These are phyloP conservation scores for Zygaena filipendulae DNA, from an alignment of 2,888 invertebrate genomes.

Conservation along the genomic window DNA sequence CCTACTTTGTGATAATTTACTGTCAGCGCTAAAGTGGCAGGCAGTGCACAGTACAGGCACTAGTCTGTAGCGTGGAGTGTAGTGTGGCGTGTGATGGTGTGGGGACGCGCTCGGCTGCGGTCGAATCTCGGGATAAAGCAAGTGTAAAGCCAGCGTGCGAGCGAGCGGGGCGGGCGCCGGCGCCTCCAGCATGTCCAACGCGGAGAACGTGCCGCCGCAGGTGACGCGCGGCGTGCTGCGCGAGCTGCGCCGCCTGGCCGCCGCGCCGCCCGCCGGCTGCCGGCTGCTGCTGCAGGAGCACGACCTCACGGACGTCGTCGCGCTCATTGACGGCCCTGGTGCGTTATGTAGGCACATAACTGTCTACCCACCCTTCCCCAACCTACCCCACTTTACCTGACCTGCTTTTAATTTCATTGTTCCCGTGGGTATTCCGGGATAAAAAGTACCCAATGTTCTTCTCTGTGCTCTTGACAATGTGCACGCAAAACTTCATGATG, in stretches of 20 bases:
- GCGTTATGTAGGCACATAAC: conserved; percentile 1
- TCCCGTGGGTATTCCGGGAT: too few relatives aligned
- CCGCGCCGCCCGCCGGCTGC: conserved; percentile 90
- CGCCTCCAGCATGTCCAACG: conserved; percentile 75
- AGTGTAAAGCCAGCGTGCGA: too few relatives aligned
- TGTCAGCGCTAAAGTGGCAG: too few relatives aligned
- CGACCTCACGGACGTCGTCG: conserved; percentile 94
- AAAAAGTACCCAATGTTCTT: too few relatives aligned
- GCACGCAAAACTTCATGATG: too few relatives aligned
- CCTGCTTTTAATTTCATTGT: background rate
- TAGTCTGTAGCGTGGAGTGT: too few relatives aligned
- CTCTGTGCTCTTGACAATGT: too few relatives aligned
- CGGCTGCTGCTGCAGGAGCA: conserved; percentile 90
- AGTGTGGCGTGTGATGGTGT: background rate
- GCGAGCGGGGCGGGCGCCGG: conserved; percentile 6
- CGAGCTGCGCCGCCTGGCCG: conserved; percentile 86
- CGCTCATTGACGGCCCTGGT: conserved; percentile 89
- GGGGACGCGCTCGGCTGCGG: background rate
- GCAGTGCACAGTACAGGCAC: too few relatives aligned
- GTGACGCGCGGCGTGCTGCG: conserved; percentile 88
- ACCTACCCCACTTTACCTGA: too few relatives aligned
- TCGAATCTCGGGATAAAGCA: background rate
- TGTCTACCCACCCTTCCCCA: too few relatives aligned
- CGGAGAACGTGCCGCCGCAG: conserved; percentile 96
- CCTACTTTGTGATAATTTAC: too few relatives aligned